These are phyloP conservation scores for Eupithecia insigniata DNA, from an alignment of 2,888 invertebrate genomes.

Conservation along the genomic window DNA sequence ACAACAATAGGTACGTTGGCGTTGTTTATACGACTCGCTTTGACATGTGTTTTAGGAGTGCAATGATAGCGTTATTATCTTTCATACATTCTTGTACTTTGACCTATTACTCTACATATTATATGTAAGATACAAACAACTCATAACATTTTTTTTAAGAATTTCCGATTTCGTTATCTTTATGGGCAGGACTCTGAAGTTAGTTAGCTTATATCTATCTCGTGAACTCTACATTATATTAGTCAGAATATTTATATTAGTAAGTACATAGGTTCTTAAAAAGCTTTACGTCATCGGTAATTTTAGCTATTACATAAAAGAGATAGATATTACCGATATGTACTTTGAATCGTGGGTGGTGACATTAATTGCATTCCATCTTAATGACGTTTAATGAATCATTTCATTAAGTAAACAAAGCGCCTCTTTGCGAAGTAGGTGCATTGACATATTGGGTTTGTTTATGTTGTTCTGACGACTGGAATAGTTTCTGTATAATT, in stretches of 20 bases:
- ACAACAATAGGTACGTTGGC: constrained; percentile 5
- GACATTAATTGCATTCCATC: constrained; percentile 37
- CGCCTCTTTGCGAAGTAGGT: constrained; percentile 34
- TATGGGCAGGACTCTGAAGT: not conserved
- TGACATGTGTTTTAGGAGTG: constrained; percentile 50
- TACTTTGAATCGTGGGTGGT: constrained; percentile 19
- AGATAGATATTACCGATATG: constrained; percentile 24
- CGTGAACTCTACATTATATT: not conserved
- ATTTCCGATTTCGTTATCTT: not conserved
- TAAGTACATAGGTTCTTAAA: not conserved
- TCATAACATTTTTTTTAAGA: not conserved
- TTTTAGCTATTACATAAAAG: not conserved
- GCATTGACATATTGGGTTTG: constrained; percentile 40
- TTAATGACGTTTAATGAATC: constrained; percentile 40
- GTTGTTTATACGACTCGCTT: constrained; percentile 14
- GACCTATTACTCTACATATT: constrained; percentile 50
- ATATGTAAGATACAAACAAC: constrained; percentile 2
- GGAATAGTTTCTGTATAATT: constrained; percentile 23
- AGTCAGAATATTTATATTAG: not conserved
- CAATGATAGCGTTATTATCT: constrained; percentile 45
- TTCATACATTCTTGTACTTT: constrained; percentile 64
- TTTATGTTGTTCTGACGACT: constrained; percentile 37
- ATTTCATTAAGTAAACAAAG: constrained; percentile 39
- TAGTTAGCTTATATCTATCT: not conserved
- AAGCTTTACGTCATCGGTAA: not conserved